Evolutionary conservation across 2,113 vertebrate genomes (phyloP).

Genomic region (Pyrgilauda ruficollis): DNA sequence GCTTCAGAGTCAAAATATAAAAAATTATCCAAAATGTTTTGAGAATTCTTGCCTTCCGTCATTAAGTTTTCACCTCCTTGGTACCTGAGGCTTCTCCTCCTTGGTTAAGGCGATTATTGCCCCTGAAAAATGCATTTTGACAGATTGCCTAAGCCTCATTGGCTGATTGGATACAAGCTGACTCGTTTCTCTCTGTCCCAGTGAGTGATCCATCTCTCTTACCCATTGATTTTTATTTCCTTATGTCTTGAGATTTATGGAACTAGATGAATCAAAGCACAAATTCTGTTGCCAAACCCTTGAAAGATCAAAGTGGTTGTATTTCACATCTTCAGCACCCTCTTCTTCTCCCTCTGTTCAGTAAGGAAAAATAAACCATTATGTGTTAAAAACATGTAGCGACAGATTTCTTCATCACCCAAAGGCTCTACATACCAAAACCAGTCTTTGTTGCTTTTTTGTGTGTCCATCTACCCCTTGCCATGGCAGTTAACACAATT

Average conservation of each 20-base stretch:
- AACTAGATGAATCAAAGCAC: background rate
- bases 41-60: background rate
- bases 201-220: constrained; percentile 35
- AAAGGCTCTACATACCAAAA: background rate
- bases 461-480: background rate
- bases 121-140: constrained; percentile 1
- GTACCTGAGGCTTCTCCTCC: background rate
- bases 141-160: background rate
- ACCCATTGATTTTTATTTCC: constrained; percentile 62
- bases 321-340: constrained; percentile 2
- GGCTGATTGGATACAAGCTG: background rate
- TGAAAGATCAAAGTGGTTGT: constrained; percentile 36
- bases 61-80: background rate
- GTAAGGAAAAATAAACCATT: background rate
- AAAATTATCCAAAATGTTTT: background rate
- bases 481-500: background rate
- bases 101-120: background rate
- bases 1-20: background rate
- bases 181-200: background rate
- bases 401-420: background rate
- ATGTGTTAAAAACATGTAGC: background rate
- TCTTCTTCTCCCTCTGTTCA: background rate
- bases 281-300: constrained; percentile 22
- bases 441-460: background rate
- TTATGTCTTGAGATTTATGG: constrained; percentile 55